Evolutionary conservation across 2,888 invertebrate genomes (phyloP).

Genomic region (Colostygia pectinataria): DNA sequence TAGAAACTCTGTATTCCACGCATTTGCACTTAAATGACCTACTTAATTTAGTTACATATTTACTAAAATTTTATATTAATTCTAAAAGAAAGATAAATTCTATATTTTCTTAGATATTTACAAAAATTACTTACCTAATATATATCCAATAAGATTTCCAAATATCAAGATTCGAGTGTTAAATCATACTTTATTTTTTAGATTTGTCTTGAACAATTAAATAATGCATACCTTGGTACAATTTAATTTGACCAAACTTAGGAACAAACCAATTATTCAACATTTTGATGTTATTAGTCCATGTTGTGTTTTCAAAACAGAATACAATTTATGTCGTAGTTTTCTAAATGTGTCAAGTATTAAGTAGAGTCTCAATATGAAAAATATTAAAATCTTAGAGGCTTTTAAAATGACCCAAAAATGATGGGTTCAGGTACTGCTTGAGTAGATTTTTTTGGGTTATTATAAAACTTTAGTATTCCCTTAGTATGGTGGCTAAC

Average conservation of each 20-base stretch:
- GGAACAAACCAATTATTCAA: background rate
- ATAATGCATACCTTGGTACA: background rate
- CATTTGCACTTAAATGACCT: background rate
- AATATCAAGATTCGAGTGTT: slow-evolving; percentile 20
- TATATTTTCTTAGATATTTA: slow-evolving; percentile 23
- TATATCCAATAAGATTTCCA: slow-evolving; percentile 20
- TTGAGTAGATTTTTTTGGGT: too few species aligned
- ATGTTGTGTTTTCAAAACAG: slow-evolving; percentile 1
- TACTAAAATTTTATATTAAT: background rate
- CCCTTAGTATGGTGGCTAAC: too few species aligned
- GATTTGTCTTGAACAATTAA: background rate
- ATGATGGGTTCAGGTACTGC: too few species aligned
- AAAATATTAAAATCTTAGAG: background rate
- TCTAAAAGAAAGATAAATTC: background rate
- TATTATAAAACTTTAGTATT: too few species aligned
- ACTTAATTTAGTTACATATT: slow-evolving; percentile 1
- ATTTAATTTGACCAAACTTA: slow-evolving; percentile 2
- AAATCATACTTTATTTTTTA: background rate
- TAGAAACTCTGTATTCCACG: slow-evolving; percentile 11
- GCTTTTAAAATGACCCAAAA: too few species aligned
- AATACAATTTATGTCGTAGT: slow-evolving; percentile 1
- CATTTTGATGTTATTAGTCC: slow-evolving; percentile 4
- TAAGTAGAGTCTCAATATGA: background rate
- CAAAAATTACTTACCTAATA: slow-evolving; percentile 9
- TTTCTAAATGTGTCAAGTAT: slow-evolving; percentile 13